Conservation (phyloP, 1,140 invertebrate genomes). For the Macrostomum lignano region DNA sequence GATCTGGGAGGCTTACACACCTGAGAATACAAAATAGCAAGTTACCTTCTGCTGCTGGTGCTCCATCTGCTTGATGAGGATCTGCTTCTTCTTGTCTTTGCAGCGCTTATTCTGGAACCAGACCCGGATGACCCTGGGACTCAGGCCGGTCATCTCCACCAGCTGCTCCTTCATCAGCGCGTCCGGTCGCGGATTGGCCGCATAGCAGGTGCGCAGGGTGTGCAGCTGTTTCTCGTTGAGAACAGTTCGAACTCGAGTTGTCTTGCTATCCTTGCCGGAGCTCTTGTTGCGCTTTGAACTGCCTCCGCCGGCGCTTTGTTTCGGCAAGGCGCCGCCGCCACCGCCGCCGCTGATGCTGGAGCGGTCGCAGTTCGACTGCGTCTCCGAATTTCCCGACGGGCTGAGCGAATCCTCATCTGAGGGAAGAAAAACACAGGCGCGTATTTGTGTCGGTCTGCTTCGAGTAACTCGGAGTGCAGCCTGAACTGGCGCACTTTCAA, state of each 20-base stretch:
- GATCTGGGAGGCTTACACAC: no score
- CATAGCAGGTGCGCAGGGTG: constrained; percentile 61
- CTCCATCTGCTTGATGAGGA: constrained; percentile 6
- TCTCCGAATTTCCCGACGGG: no score
- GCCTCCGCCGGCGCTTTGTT: no score
- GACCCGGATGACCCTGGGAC: constrained; percentile 71
- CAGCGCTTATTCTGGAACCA: constrained; percentile 97
- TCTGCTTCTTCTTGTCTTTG: constrained; percentile 69
- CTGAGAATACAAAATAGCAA: neutral
- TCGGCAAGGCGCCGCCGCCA: no score
- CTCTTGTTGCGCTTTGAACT: no score
- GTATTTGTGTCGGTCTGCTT: no score
- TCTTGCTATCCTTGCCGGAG: constrained; percentile 37
- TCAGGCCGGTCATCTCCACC: constrained; percentile 86
- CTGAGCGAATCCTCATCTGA: no score
- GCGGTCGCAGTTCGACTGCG: no score
- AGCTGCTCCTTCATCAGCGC: constrained; percentile 96
- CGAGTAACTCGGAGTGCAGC: no score
- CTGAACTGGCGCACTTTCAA: no score
- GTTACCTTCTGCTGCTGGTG: constrained; percentile 6
- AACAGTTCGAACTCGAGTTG: constrained; percentile 78
- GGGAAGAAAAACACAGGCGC: no score
- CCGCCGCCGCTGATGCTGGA: no score
- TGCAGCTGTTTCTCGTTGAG: constrained; percentile 92
- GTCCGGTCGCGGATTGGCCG: constrained; percentile 80